phyloP scores from a whole-genome alignment of 2,797 vertebrate genomes.

The Ptychadena robeensis region DNA sequence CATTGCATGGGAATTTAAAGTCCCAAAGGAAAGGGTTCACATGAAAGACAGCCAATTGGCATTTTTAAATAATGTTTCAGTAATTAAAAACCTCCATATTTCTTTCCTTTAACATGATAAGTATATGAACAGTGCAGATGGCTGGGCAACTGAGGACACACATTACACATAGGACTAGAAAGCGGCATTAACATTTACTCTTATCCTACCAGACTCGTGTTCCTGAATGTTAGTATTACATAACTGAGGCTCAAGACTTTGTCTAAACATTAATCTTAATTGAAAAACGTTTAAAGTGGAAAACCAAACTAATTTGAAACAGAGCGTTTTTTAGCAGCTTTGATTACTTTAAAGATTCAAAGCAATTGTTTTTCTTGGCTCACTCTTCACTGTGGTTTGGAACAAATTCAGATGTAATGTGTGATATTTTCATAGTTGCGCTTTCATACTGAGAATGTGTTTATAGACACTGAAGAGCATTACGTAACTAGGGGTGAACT shows the following conservation, averaged over 20 bases:
- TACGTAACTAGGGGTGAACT: background rate
- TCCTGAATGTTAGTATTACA: background rate
- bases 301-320: conserved; percentile 19
- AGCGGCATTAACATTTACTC: background rate
- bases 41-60: background rate
- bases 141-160: background rate
- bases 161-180: too few relatives aligned
- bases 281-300: background rate
- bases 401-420: conserved; percentile 18
- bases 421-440: conserved; percentile 30
- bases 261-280: conserved; percentile 26
- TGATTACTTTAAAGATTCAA: conserved; percentile 38
- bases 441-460: conserved; percentile 16
- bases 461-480: background rate
- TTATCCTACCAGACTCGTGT: background rate
- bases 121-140: background rate
- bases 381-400: conserved; percentile 28
- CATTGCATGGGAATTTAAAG: too few relatives aligned
- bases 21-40: too few relatives aligned
- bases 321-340: conserved; percentile 28
- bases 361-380: conserved; percentile 41
- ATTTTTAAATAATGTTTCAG: background rate
- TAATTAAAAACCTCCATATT: too few relatives aligned
- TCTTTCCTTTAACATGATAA: background rate
- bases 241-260: background rate